These are phyloP conservation scores for Drosophila dives DNA, from an alignment of 2,888 invertebrate genomes.

Conservation along the genomic window DNA sequence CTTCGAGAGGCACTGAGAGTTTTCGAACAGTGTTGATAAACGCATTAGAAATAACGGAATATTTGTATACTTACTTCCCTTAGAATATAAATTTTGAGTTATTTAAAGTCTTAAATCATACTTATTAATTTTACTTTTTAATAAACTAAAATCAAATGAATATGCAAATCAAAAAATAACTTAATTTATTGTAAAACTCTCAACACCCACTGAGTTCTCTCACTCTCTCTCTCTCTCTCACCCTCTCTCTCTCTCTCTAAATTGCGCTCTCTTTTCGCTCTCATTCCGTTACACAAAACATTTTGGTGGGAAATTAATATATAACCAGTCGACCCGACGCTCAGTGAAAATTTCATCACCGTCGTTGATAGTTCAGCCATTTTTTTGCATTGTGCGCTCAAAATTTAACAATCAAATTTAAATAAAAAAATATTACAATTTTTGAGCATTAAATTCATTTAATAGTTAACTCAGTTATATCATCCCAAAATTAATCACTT, in stretches of 20 bases:
- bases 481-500: slow-evolving; percentile 5
- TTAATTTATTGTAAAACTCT: neutral
- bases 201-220: neutral
- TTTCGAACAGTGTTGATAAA: slow-evolving; percentile 56
- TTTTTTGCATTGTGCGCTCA: slow-evolving; percentile 51
- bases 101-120: accelerated
- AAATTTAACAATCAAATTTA: slow-evolving; percentile 48
- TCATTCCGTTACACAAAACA: slow-evolving; percentile 48
- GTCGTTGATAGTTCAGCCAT: slow-evolving; percentile 81
- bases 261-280: slow-evolving; percentile 8
- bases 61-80: neutral
- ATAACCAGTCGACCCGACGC: slow-evolving; percentile 55
- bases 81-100: neutral
- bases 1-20: slow-evolving; percentile 16
- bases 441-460: slow-evolving; percentile 31
- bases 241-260: slow-evolving; percentile 16
- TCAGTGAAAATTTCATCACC: slow-evolving; percentile 85
- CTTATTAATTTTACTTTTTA: too few species aligned
- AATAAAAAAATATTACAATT: slow-evolving; percentile 35
- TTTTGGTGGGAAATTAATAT: slow-evolving; percentile 76
- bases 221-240: slow-evolving; percentile 12
- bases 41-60: slow-evolving; percentile 46
- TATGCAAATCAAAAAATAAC: neutral
- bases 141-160: neutral
- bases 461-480: slow-evolving; percentile 8